Conservation (phyloP, 2,888 invertebrate genomes). For the Formica aserva region DNA sequence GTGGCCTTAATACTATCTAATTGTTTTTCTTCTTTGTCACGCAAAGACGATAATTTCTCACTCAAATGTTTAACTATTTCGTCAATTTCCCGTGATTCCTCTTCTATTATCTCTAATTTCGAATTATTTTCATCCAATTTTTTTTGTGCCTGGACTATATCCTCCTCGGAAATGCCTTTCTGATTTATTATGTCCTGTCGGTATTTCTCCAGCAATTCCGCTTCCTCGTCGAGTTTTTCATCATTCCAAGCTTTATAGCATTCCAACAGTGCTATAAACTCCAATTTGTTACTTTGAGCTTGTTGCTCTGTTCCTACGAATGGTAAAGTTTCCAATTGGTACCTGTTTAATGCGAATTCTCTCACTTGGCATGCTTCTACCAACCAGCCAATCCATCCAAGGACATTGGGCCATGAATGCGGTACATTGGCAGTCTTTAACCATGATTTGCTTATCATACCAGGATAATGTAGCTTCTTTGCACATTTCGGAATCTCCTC, state of each 20-base stretch:
- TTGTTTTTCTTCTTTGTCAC: slow-evolving; percentile 68
- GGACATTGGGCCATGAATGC: slow-evolving; percentile 88
- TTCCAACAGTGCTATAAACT: slow-evolving; percentile 74
- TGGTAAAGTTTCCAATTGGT: slow-evolving; percentile 78
- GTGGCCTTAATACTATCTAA: slow-evolving; percentile 54
- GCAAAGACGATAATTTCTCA: slow-evolving; percentile 62
- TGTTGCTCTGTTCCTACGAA: slow-evolving; percentile 71
- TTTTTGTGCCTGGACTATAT: slow-evolving; percentile 55
- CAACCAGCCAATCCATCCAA: slow-evolving; percentile 87
- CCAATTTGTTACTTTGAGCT: slow-evolving; percentile 60
- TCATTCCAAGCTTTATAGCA: slow-evolving; percentile 81
- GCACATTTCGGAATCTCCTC: slow-evolving; percentile 87
- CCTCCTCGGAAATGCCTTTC: slow-evolving; percentile 74
- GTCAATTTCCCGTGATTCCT: slow-evolving; percentile 61
- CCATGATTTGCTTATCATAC: slow-evolving; percentile 88
- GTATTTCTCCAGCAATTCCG: slow-evolving; percentile 73
- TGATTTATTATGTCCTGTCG: slow-evolving; percentile 74
- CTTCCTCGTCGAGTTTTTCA: slow-evolving; percentile 78
- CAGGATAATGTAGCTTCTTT: slow-evolving; percentile 87
- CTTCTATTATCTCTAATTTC: slow-evolving; percentile 63
- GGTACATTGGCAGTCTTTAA: slow-evolving; percentile 88
- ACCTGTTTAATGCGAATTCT: slow-evolving; percentile 78
- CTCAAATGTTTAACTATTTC: slow-evolving; percentile 62
- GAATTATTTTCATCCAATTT: slow-evolving; percentile 68
- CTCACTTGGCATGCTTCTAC: slow-evolving; percentile 86